phyloP scores from a whole-genome alignment of 2,113 vertebrate species.

The Campylomormyrus numenius region DNA sequence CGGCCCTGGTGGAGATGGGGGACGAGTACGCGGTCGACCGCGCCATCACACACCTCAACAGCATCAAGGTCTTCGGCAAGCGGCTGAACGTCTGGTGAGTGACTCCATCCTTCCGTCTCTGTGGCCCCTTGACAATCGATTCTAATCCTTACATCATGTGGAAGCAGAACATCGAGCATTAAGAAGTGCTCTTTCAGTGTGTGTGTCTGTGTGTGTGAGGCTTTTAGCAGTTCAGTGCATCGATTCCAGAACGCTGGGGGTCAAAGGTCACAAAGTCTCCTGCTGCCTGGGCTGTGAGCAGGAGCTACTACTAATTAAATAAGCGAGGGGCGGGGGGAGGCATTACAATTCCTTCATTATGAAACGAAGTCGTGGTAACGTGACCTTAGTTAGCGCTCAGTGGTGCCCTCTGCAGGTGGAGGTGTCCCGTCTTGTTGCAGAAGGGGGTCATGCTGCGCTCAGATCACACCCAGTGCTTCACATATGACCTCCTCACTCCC shows the following conservation, averaged over 20 bases:
- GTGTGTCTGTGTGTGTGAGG: not conserved
- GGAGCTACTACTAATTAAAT: not conserved
- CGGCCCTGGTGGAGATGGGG: constrained; percentile 92
- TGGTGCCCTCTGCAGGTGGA: not conserved
- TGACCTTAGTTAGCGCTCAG: not conserved
- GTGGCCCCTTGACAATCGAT: not conserved
- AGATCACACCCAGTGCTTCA: not conserved
- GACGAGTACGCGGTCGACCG: constrained; percentile 95
- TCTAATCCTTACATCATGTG: not conserved
- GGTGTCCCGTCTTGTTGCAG: not conserved
- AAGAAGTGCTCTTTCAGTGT: not conserved
- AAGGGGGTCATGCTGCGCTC: not conserved
- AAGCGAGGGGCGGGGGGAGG: too few species aligned
- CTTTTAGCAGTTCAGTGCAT: not conserved
- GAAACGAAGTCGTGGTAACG: not conserved
- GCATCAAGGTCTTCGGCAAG: constrained; percentile 91
- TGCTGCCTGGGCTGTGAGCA: not conserved
- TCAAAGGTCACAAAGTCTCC: not conserved
- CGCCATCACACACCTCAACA: constrained; percentile 94
- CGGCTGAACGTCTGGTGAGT: constrained; percentile 92
- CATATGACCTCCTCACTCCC: not conserved
- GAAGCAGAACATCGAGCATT: not conserved
- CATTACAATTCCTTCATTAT: not conserved
- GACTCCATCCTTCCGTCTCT: not conserved
- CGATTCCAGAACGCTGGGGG: not conserved